Percentiles rank a stretch among this genome's conserved stretches.
Evolutionary conservation across 2,113 vertebrate species (phyloP).

Genomic region (Tragelaphus strepsiceros): DNA sequence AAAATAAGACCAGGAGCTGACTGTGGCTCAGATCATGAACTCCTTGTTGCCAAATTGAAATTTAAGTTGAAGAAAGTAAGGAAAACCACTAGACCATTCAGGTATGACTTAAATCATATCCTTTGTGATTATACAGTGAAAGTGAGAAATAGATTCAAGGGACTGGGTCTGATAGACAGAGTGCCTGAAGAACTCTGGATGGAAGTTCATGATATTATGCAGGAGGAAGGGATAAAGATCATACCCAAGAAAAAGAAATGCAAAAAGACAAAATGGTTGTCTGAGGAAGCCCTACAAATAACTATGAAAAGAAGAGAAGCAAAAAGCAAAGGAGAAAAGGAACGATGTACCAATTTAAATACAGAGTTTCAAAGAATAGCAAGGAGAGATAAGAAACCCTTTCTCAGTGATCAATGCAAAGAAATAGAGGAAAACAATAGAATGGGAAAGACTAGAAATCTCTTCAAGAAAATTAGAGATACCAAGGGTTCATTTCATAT

Average conservation of each 20-base stretch:
- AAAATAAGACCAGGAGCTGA: not conserved
- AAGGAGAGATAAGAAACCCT: not conserved
- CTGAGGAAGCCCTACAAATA: not conserved
- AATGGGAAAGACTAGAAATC: not conserved
- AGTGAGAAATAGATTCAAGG: not conserved
- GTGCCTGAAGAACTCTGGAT: not conserved
- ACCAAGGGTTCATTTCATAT: not conserved
- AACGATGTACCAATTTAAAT: not conserved
- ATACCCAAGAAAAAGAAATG: not conserved
- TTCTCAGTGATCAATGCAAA: not conserved
- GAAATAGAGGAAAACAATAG: not conserved
- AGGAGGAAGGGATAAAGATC: not conserved
- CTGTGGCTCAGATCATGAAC: not conserved
- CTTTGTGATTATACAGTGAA: not conserved
- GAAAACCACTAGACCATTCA: not conserved
- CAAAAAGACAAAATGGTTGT: not conserved
- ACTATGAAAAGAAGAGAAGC: not conserved
- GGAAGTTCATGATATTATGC: not conserved
- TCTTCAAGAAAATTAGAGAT: not conserved
- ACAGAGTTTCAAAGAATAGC: not conserved
- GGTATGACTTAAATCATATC: not conserved
- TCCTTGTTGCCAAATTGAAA: not conserved
- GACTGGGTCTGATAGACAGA: not conserved
- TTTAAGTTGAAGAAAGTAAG: not conserved
- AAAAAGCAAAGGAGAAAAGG: not conserved